A percentile compares a stretch with the other conserved stretches of the same genome.
Conservation (phyloP, 2,113 vertebrate species). For the Elaphurus davidianus region DNA sequence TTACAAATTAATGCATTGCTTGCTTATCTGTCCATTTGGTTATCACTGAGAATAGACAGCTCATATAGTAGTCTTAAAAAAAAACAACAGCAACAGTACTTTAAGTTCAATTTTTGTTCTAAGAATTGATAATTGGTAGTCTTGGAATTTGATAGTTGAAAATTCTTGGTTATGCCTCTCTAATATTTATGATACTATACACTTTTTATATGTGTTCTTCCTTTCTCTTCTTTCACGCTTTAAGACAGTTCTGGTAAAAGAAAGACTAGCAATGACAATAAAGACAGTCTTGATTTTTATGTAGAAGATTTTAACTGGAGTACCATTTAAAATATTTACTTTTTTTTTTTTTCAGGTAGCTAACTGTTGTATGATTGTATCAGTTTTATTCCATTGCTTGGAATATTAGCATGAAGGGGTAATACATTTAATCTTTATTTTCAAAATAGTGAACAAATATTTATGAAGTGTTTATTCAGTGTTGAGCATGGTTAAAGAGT, state of each 20-base stretch:
- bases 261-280: not conserved
- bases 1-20: not conserved
- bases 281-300: not conserved
- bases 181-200: not conserved
- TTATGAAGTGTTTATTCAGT: not conserved
- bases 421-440: constrained; percentile 1
- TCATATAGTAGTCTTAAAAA: not conserved
- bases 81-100: not conserved
- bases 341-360: not conserved
- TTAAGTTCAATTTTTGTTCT: not conserved
- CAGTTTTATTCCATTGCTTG: not conserved
- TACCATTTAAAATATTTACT: not conserved
- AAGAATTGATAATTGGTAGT: not conserved
- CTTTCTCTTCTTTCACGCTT: not conserved
- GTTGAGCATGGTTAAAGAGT: not conserved
- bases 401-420: not conserved
- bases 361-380: not conserved
- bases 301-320: not conserved
- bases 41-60: not conserved
- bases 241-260: not conserved
- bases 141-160: not conserved
- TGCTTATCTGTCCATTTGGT: not conserved
- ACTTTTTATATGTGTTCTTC: not conserved
- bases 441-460: not conserved
- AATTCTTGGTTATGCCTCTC: not conserved